phyloP scores from a whole-genome alignment of 1,140 invertebrate species.

The Globodera rostochiensis region DNA sequence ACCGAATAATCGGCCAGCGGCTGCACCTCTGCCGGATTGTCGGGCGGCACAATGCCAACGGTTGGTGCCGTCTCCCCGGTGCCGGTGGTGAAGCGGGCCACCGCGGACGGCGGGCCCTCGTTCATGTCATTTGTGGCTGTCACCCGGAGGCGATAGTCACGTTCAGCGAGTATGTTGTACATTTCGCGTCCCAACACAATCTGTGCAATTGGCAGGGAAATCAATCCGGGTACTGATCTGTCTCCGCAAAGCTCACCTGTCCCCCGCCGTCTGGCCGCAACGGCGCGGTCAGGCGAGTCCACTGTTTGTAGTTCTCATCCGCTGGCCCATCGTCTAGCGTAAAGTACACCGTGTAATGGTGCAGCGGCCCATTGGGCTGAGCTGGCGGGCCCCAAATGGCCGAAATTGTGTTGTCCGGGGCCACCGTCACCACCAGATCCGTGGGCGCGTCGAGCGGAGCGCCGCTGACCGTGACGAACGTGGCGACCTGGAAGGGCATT shows the following conservation, averaged over 20 bases:
- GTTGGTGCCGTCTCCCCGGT: constrained; percentile 61
- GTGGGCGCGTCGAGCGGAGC: constrained; percentile 63
- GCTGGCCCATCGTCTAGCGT: constrained; percentile 53
- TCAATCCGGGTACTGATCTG: no score
- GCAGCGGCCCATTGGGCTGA: constrained; percentile 54
- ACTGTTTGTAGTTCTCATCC: constrained; percentile 59
- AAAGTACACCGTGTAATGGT: constrained; percentile 50
- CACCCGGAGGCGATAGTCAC: constrained; percentile 56
- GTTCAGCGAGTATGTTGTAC: constrained; percentile 57
- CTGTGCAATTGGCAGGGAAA: neutral
- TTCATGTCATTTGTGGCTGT: constrained; percentile 62
- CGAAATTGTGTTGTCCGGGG: constrained; percentile 59
- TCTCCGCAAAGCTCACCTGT: neutral
- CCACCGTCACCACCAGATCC: constrained; percentile 55
- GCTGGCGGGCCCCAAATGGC: constrained; percentile 56
- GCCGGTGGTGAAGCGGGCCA: constrained; percentile 56
- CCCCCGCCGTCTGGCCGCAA: constrained; percentile 46
- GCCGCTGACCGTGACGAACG: constrained; percentile 59
- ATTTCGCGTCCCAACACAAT: constrained; percentile 55
- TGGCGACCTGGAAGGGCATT: constrained; percentile 32
- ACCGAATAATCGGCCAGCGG: constrained; percentile 53
- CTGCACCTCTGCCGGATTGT: constrained; percentile 51
- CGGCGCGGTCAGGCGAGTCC: constrained; percentile 53
- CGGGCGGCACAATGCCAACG: constrained; percentile 50
- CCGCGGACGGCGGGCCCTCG: constrained; percentile 61